These are phyloP conservation scores for Oreochromis tanganicae DNA, from an alignment of 2,113 vertebrate genomes.

Conservation along the genomic window DNA sequence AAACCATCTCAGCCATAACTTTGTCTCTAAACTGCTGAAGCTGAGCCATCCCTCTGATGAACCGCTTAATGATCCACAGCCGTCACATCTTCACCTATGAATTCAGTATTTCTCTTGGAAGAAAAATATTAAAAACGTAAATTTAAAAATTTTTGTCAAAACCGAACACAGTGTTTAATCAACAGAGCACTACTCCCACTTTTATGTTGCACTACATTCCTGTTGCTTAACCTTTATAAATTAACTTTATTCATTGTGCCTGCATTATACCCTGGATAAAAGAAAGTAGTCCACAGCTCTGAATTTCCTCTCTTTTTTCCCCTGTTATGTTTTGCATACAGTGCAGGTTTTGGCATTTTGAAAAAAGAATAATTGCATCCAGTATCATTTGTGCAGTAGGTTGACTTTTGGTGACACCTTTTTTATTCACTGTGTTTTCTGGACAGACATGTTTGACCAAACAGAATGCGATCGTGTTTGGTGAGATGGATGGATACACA, in stretches of 20 bases:
- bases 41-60: neutral
- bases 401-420: neutral
- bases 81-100: neutral
- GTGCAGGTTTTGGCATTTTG: neutral
- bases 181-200: neutral
- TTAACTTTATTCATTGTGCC: neutral
- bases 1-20: neutral
- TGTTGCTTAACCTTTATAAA: neutral
- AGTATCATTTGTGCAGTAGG: neutral
- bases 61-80: neutral
- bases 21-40: neutral
- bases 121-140: neutral
- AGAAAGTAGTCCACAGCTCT: neutral
- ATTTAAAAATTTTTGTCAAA: neutral
- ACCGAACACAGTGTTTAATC: neutral
- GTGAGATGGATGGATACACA: neutral
- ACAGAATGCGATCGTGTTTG: neutral
- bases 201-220: neutral
- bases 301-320: neutral
- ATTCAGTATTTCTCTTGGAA: neutral
- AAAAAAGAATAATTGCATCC: neutral
- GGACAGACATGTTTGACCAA: neutral
- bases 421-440: neutral
- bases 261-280: neutral
- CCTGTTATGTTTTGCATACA: neutral